phyloP scores from a whole-genome alignment of 2,888 invertebrate species.

The Eustalomyia histrio region DNA sequence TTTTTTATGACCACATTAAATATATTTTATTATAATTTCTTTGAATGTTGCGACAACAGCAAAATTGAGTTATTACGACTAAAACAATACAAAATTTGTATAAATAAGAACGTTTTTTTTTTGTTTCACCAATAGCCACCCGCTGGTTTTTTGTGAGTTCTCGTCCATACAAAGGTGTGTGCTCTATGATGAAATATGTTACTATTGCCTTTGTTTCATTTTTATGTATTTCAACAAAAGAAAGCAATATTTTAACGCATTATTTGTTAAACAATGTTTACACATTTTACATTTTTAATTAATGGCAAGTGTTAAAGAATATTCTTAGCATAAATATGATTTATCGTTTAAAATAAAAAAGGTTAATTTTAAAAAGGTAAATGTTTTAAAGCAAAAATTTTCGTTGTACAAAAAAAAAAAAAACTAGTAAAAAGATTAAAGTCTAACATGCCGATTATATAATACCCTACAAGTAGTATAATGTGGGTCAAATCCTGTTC shows the following conservation, averaged over 20 bases:
- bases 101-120: background rate
- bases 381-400: no score
- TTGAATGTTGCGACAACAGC: conserved; percentile 40
- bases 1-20: conserved; percentile 22
- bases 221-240: conserved; percentile 7
- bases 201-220: background rate
- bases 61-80: conserved; percentile 42
- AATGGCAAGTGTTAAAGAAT: conserved; percentile 23
- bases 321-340: conserved; percentile 19
- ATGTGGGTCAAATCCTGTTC: no score
- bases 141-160: conserved; percentile 10
- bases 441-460: no score
- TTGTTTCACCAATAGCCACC: background rate
- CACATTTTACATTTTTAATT: background rate
- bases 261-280: conserved; percentile 43
- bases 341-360: background rate
- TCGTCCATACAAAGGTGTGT: background rate
- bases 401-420: no score
- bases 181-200: background rate
- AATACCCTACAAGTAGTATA: no score
- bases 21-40: conserved; percentile 40
- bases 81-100: background rate
- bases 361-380: no score
- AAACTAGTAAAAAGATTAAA: no score
- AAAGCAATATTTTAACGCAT: conserved; percentile 44